Conservation (phyloP, 2,113 vertebrate species). For the Pygathrix nemaeus region DNA sequence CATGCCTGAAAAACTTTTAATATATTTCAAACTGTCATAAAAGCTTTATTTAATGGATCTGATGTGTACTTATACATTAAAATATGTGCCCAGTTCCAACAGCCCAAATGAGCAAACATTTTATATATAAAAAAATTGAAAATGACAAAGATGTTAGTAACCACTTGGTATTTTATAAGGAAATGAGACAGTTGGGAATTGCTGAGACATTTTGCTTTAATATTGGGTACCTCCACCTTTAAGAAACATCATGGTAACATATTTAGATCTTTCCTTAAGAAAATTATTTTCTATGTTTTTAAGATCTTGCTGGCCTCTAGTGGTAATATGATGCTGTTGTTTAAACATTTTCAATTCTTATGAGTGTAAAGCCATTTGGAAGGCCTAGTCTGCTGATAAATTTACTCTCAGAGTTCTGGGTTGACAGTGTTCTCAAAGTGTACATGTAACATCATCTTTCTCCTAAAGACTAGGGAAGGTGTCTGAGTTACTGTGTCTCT, state of each 20-base stretch:
- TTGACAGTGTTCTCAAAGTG: not conserved
- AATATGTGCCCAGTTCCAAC: not conserved
- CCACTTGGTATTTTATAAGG: not conserved
- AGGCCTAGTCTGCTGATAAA: not conserved
- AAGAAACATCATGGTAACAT: not conserved
- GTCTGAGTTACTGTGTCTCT: not conserved
- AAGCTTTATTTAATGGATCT: conserved; percentile 36
- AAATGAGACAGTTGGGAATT: conserved; percentile 15
- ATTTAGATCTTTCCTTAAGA: not conserved
- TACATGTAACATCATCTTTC: not conserved
- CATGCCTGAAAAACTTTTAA: conserved; percentile 48
- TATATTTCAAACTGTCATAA: not conserved
- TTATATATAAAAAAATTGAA: not conserved
- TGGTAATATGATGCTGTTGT: conserved; percentile 66
- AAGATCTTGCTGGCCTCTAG: conserved; percentile 84
- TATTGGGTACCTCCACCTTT: not conserved
- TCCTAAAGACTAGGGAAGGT: not conserved
- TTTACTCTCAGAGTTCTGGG: not conserved
- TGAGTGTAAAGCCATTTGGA: not conserved
- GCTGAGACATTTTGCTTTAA: conserved; percentile 21
- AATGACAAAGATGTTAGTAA: not conserved
- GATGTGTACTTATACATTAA: not conserved
- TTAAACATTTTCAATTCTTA: not conserved
- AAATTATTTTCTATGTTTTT: conserved; percentile 42
- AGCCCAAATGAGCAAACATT: not conserved